phyloP scores from a whole-genome alignment of 2,888 invertebrate species.

The Pseudeuparius sepicola region DNA sequence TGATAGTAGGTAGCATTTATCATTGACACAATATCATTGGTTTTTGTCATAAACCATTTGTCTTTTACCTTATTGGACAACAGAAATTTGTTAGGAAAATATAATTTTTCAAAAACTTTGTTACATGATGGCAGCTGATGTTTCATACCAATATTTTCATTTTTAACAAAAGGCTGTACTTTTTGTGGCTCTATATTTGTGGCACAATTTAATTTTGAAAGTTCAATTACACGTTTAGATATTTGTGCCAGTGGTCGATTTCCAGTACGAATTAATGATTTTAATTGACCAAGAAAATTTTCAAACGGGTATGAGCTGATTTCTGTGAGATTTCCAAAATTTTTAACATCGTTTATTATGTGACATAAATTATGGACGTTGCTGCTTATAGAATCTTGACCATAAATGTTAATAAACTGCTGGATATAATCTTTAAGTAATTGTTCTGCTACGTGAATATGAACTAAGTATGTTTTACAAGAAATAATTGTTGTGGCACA shows the following conservation, averaged over 20 bases:
- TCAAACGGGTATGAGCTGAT: constrained; percentile 32
- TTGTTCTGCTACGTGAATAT: constrained; percentile 10
- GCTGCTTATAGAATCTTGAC: too few species aligned
- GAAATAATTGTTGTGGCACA: constrained; percentile 17
- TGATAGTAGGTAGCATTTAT: constrained; percentile 11
- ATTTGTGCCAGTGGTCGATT: constrained; percentile 17
- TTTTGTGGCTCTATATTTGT: constrained; percentile 8
- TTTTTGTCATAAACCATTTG: constrained; percentile 19
- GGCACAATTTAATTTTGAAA: constrained; percentile 7
- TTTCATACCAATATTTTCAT: too few species aligned
- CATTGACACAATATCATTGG: constrained; percentile 15
- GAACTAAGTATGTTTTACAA: constrained; percentile 13
- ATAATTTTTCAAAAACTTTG: too few species aligned
- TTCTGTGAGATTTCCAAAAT: constrained; percentile 27
- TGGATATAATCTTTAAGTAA: constrained; percentile 19
- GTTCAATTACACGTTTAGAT: constrained; percentile 18
- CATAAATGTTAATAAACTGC: constrained; percentile 26
- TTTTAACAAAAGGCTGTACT: too few species aligned
- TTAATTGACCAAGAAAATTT: constrained; percentile 25
- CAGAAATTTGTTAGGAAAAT: too few species aligned
- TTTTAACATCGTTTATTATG: constrained; percentile 27
- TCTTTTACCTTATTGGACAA: constrained; percentile 18
- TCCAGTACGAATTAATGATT: constrained; percentile 17
- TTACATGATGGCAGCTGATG: too few species aligned
- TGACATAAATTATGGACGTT: too few species aligned